A percentile compares a stretch with the other conserved stretches of the same genome.
Conservation (phyloP, 2,888 invertebrate genomes). For the Cecidostiba fungosa region DNA sequence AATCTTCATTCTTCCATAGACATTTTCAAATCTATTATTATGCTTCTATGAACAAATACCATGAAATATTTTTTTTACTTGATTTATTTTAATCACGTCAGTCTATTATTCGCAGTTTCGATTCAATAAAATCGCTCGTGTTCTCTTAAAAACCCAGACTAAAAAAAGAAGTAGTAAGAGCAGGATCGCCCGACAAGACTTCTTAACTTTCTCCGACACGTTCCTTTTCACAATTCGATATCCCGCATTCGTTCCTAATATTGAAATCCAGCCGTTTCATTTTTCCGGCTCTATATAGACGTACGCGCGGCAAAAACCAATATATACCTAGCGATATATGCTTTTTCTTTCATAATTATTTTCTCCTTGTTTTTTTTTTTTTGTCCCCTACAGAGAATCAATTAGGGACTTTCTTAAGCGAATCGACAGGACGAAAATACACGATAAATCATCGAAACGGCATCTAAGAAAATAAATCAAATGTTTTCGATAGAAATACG, state of each 20-base stretch:
- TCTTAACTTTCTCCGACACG: not conserved
- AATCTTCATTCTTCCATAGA: too few relatives aligned
- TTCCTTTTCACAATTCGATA: slow-evolving; percentile 20
- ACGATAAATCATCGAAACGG: not conserved
- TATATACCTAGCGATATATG: not conserved
- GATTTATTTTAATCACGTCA: too few relatives aligned
- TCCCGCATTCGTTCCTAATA: not conserved
- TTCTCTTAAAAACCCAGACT: not conserved
- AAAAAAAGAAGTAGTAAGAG: not conserved
- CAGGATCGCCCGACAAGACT: not conserved
- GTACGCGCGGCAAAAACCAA: not conserved
- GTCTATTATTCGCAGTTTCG: too few relatives aligned
- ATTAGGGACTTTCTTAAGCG: not conserved
- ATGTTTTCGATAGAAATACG: not conserved
- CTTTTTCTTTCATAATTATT: not conserved
- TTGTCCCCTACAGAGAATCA: not conserved
- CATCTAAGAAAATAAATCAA: not conserved
- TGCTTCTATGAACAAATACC: not conserved
- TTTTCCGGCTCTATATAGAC: not conserved
- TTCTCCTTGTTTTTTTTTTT: not conserved
- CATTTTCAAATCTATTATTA: not conserved
- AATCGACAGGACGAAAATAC: not conserved
- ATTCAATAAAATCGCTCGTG: not conserved
- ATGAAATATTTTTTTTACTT: too few relatives aligned
- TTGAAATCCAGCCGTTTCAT: not conserved